Base-by-base conservation (phyloP, 2,888 invertebrate species). In the Microplitis deprimator region DNA sequence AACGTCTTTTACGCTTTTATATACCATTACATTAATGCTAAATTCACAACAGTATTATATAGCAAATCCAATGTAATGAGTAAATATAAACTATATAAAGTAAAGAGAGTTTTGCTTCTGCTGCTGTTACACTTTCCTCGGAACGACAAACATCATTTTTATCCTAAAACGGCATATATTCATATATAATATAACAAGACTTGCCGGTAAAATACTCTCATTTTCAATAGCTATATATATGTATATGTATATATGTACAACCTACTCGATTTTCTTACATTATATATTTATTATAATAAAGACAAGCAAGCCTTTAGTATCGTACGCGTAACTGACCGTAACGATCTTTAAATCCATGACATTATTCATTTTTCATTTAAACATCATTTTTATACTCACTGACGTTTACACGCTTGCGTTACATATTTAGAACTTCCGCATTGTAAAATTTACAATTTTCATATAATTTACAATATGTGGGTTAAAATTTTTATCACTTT, bases 271-370 rank as follows among this genome's bases (percentile, higher is more conserved):
- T 13, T 50, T 50, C 8, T 50, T 50, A 5, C 13, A 50, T 50
- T 50, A 13, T 50, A 8, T 50, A 13, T 8, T 8, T 50, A 50
- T 50, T 50, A 50, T 50, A 50, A 50, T 50, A 50, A 50, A 50
- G 50, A 50, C 50, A 50, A 50, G 50, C 69, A 70, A 50, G 50
- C 50, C 41, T 65, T 70, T 64, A 77, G 62, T 75, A 78, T 69
- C 74, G 77, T 73, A 67, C 77, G 81, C 75, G 77, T 80, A 81
- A 81, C 79, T 79, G 77, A 79, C 75, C 79, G 79, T 79, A 79
- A 79, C 79, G 79, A 74, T 79, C 76, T 78, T 79, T 79, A 79
- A 13, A 50, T 50, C 78, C 75, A 40, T 20, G 68, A 68, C 69
- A 73, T 77, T 73, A 64, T 67, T 16, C 8, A 70, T 69, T 50